phyloP scores from a whole-genome alignment of 2,888 invertebrate genomes.

The Molorchus minor region DNA sequence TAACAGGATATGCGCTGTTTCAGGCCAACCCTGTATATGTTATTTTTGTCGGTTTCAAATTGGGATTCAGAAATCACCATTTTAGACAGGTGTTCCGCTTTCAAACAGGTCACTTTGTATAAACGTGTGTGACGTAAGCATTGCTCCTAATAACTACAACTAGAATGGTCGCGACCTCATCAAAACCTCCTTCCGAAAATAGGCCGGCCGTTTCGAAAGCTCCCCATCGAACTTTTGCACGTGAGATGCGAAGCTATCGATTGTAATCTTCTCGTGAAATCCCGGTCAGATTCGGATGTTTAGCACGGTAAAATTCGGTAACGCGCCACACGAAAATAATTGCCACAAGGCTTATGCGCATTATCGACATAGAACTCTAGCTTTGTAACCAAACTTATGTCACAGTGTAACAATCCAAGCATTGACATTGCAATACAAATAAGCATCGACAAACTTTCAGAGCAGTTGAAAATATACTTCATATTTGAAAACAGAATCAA shows the following conservation, averaged over 20 bases:
- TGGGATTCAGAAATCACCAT: background rate
- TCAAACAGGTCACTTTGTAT: background rate
- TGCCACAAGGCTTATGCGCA: no score
- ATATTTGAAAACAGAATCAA: background rate
- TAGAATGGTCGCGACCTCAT: constrained; percentile 7
- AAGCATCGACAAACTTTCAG: background rate
- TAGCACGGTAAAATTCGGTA: constrained; percentile 16
- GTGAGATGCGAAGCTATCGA: constrained; percentile 27
- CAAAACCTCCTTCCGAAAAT: constrained; percentile 39
- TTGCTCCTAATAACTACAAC: no score
- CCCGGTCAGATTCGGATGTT: constrained; percentile 1
- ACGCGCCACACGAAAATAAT: background rate
- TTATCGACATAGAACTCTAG: no score
- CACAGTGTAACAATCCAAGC: background rate
- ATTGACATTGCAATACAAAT: background rate
- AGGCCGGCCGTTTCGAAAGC: constrained; percentile 31
- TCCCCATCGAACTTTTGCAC: constrained; percentile 19
- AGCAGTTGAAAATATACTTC: background rate
- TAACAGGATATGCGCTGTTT: background rate
- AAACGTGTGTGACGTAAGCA: no score
- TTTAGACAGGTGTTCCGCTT: background rate
- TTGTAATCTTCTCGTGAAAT: constrained; percentile 7
- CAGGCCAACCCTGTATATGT: background rate
- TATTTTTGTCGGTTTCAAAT: background rate
- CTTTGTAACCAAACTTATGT: no score